These are phyloP conservation scores for Luidia sarsii DNA, from an alignment of 53 echinoderm and acorn worm genomes.

Conservation along the genomic window DNA sequence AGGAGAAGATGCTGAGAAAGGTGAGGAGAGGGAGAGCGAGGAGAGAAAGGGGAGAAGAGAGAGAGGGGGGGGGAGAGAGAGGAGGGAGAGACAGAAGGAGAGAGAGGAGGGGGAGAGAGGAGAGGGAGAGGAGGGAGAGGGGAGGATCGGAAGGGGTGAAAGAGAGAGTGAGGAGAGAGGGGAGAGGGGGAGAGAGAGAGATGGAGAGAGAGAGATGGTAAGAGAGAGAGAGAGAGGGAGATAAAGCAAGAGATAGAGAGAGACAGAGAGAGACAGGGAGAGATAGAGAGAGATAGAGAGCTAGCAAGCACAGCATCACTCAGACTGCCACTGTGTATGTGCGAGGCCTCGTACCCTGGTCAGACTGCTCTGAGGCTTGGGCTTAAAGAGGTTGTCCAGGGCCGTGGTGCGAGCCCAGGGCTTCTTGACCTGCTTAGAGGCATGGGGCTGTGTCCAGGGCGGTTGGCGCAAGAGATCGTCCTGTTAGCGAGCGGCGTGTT, in stretches of 20 bases:
- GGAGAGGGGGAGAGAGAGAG: neutral
- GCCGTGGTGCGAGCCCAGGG: slow-evolving; percentile 84
- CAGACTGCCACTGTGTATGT: neutral
- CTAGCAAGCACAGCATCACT: too few relatives aligned
- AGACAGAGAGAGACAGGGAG: too few relatives aligned
- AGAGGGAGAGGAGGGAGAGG: too few relatives aligned
- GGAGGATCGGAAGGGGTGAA: too few relatives aligned
- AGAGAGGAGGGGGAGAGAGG: too few relatives aligned
- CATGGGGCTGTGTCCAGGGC: slow-evolving; percentile 62
- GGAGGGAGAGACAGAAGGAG: too few relatives aligned
- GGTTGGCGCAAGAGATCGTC: slow-evolving; percentile 48
- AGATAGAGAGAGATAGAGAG: too few relatives aligned
- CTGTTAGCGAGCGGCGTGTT: slow-evolving; percentile 22
- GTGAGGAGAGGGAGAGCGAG: neutral
- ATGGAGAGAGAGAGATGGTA: too few relatives aligned
- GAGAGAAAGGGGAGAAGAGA: neutral
- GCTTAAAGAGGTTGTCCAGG: slow-evolving; percentile 74
- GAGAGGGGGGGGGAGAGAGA: neutral
- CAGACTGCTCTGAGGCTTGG: slow-evolving; percentile 23
- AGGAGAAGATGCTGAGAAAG: neutral
- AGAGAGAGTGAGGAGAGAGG: too few relatives aligned
- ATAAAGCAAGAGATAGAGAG: too few relatives aligned
- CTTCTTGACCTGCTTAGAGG: slow-evolving; percentile 13
- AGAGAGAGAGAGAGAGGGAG: too few relatives aligned
- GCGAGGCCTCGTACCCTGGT: slow-evolving; percentile 40